Percentiles rank a stretch among this genome's conserved stretches.
phyloP scores from a whole-genome alignment of 2,797 vertebrate genomes.

The Tachyglossus aculeatus region DNA sequence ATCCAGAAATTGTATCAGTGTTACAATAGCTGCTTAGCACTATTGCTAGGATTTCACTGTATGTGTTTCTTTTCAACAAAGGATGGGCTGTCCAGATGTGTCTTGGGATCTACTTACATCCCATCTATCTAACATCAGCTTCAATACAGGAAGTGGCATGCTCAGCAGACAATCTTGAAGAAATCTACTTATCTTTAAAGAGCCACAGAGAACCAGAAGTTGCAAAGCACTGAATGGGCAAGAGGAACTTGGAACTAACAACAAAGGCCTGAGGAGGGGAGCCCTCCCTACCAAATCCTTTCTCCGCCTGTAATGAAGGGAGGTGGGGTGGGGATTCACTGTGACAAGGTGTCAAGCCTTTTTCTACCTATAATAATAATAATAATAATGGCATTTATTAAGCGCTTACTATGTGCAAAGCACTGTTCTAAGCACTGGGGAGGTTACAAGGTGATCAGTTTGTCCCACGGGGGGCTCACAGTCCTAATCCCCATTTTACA shows the following conservation, averaged over 20 bases:
- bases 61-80: slow-evolving; percentile 41
- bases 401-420: no score
- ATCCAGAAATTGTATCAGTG: not conserved
- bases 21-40: slow-evolving; percentile 36
- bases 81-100: slow-evolving; percentile 60
- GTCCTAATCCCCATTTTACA: no score
- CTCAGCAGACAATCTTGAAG: slow-evolving; percentile 64
- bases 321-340: no score
- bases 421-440: no score
- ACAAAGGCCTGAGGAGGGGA: no score
- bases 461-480: no score
- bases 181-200: slow-evolving; percentile 67
- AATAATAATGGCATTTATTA: no score
- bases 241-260: slow-evolving; percentile 62
- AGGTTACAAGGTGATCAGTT: no score
- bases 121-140: slow-evolving; percentile 45
- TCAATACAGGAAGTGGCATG: slow-evolving; percentile 56
- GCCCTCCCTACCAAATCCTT: no score
- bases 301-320: no score
- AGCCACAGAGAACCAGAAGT: slow-evolving; percentile 60
- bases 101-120: slow-evolving; percentile 56
- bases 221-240: slow-evolving; percentile 56
- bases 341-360: no score
- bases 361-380: no score
- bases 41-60: slow-evolving; percentile 30